Evolutionary conservation across 2,888 invertebrate genomes (phyloP).

Genomic region (Drosophila koepferae): DNA sequence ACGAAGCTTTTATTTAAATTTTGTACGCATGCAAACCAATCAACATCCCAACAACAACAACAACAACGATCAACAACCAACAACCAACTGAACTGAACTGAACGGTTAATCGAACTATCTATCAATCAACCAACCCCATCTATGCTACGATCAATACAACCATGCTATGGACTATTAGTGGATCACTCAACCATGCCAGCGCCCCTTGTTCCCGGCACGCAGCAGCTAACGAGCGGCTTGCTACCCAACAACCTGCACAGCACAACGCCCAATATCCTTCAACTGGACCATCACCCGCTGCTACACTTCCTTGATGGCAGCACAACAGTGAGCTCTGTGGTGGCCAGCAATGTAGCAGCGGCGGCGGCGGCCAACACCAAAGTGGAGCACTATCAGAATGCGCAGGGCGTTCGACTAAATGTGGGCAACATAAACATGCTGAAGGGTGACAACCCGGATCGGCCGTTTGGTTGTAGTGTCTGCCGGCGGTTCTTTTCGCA

Average conservation of each 20-base stretch:
- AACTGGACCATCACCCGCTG: conserved; percentile 82
- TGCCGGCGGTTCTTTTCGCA: conserved; percentile 82
- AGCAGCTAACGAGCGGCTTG: conserved; percentile 66
- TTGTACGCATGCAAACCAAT: conserved; percentile 80
- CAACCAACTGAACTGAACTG: conserved; percentile 35
- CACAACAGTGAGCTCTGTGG: conserved; percentile 82
- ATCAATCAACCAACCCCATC: conserved; percentile 40
- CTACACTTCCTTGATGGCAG: conserved; percentile 83
- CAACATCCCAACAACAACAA: conserved; percentile 39
- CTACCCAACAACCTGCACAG: conserved; percentile 74
- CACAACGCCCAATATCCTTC: conserved; percentile 72
- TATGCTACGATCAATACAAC: conserved; percentile 39
- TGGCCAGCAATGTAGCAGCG: conserved; percentile 65
- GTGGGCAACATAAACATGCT: conserved; percentile 72
- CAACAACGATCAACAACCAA: conserved; percentile 52
- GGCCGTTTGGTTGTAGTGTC: conserved; percentile 81
- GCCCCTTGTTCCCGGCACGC: conserved; percentile 65
- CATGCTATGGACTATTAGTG: conserved; percentile 49
- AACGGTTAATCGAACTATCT: conserved; percentile 39
- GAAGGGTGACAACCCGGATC: conserved; percentile 77
- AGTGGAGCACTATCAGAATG: conserved; percentile 62
- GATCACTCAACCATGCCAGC: conserved; percentile 73
- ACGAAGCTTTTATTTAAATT: conserved; percentile 84
- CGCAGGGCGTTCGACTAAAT: conserved; percentile 66
- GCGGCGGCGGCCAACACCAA: conserved; percentile 68